Conservation (phyloP, 1,140 invertebrate genomes). For the Polypedilum pembai region DNA sequence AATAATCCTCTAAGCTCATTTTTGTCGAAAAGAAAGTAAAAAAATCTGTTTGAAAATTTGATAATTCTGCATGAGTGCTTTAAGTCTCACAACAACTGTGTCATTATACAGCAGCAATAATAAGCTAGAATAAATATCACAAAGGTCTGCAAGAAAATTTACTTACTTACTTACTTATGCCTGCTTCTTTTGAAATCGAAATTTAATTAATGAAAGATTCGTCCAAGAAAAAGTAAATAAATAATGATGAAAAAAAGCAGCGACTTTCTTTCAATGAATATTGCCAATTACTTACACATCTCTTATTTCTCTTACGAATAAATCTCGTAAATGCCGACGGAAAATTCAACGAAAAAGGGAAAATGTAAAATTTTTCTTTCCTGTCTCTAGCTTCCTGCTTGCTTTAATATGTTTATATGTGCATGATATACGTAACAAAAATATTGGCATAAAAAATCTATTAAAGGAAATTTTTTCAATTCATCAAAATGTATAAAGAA, state of each 20-base stretch:
- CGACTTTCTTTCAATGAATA: not conserved
- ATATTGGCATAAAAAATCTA: not conserved
- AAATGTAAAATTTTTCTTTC: not conserved
- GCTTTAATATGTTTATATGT: not conserved
- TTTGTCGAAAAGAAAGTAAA: constrained; percentile 18
- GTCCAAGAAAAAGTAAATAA: not conserved
- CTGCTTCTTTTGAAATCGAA: constrained; percentile 1
- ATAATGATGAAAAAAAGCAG: not conserved
- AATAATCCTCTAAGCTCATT: constrained; percentile 8
- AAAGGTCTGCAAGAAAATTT: not conserved
- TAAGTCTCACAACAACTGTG: constrained; percentile 6
- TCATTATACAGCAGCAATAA: not conserved
- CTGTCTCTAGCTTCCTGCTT: not conserved
- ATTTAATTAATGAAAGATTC: constrained; percentile 12
- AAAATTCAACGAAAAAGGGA: not conserved
- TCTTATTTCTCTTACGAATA: not conserved
- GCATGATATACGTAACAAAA: not conserved
- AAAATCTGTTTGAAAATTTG: constrained; percentile 9
- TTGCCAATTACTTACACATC: not conserved
- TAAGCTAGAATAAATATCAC: not conserved
- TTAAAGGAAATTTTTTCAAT: not conserved
- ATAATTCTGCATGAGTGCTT: constrained; percentile 17
- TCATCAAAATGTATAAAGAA: not conserved
- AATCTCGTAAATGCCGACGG: not conserved
- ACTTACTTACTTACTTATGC: too few species aligned